Evolutionary conservation across 2,888 invertebrate genomes (phyloP).

Genomic region (Taphrorychus bicolor): DNA sequence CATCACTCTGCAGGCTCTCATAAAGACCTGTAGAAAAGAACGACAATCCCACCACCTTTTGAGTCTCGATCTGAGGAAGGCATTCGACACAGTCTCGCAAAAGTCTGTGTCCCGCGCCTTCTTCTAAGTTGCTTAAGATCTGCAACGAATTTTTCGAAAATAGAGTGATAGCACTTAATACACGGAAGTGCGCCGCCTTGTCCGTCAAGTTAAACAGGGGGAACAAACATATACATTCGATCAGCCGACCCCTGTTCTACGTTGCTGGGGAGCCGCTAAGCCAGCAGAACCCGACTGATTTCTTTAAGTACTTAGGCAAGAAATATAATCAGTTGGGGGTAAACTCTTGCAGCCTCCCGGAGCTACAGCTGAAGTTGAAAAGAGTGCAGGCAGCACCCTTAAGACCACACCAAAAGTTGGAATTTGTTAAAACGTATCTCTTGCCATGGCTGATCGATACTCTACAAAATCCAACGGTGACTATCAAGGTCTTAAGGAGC

Average conservation of each 20-base stretch:
- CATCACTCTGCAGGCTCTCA: constrained; percentile 27
- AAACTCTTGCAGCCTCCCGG: too few species aligned
- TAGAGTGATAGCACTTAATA: constrained; percentile 22
- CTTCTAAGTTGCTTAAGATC: too few species aligned
- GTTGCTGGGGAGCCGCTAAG: background rate
- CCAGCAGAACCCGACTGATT: constrained; percentile 6
- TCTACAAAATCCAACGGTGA: constrained; percentile 8
- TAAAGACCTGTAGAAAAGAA: background rate
- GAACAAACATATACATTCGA: too few species aligned
- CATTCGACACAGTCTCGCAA: too few species aligned
- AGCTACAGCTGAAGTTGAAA: too few species aligned
- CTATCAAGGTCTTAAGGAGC: constrained; percentile 1
- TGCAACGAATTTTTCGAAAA: constrained; percentile 3
- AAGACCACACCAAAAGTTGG: too few species aligned
- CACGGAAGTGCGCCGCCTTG: constrained; percentile 4
- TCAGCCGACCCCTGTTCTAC: too few species aligned
- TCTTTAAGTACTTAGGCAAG: constrained; percentile 16
- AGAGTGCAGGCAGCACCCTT: too few species aligned
- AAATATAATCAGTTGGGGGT: too few species aligned
- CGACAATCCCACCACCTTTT: background rate
- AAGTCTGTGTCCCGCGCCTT: too few species aligned
- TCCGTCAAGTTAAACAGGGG: background rate
- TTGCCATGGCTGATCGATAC: constrained; percentile 5
- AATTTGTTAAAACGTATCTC: background rate
- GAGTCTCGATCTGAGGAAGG: too few species aligned